Evolutionary conservation across 2,797 vertebrate genomes (phyloP).

Genomic region (Linurgus olivaceus): DNA sequence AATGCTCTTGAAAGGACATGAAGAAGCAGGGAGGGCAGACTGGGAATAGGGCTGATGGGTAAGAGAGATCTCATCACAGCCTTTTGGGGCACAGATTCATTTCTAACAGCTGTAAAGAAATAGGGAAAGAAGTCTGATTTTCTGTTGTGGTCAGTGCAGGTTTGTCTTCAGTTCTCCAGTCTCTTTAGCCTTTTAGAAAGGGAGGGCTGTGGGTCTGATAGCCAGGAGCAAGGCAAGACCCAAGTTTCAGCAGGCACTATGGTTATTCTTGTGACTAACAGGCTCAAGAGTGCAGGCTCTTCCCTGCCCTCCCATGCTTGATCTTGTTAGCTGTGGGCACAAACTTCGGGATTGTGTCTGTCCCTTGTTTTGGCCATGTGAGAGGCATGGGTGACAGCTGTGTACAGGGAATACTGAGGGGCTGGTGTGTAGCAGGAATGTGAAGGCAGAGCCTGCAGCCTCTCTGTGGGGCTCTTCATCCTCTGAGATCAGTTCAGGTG

Average conservation of each 20-base stretch:
- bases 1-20: background rate
- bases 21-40: background rate
- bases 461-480: background rate
- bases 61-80: background rate
- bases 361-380: background rate
- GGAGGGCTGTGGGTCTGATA: background rate
- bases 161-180: background rate
- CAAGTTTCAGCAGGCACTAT: background rate
- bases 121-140: background rate
- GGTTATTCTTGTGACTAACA: background rate
- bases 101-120: background rate
- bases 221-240: background rate
- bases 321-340: background rate
- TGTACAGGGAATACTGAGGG: background rate
- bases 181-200: background rate
- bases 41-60: background rate
- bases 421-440: background rate
- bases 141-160: accelerated
- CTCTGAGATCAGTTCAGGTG: background rate
- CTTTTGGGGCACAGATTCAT: background rate
- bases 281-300: background rate
- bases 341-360: background rate
- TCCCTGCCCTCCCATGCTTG: background rate
- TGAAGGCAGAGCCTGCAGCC: background rate
- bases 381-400: background rate